These are phyloP conservation scores for Galemys pyrenaicus DNA, from an alignment of 2,113 vertebrate species.

Conservation along the genomic window DNA sequence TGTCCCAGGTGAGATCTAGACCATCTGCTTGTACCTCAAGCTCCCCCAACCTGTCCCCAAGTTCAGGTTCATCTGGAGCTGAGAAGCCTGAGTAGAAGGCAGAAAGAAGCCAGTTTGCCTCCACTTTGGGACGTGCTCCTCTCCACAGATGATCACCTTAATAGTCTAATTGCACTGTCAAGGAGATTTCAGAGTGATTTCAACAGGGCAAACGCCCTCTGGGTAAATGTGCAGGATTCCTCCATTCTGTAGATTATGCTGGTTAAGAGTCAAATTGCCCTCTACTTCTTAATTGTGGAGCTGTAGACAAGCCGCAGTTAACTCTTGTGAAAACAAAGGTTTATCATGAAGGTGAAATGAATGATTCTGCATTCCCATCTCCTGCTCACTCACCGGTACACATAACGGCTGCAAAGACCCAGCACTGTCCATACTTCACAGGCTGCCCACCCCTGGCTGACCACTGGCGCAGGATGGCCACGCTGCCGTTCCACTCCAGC, in stretches of 20 bases:
- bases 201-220: not conserved
- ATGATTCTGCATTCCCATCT: not conserved
- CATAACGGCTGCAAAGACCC: conserved; percentile 92
- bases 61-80: not conserved
- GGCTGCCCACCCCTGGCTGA: conserved; percentile 58
- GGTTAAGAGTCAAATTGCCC: not conserved
- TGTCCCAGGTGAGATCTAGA: not conserved
- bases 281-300: not conserved
- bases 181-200: not conserved
- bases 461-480: conserved; percentile 87
- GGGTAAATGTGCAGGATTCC: not conserved
- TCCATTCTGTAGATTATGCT: not conserved
- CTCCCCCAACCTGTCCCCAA: not conserved
- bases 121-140: not conserved
- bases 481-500: conserved; percentile 86
- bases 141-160: not conserved
- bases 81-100: not conserved
- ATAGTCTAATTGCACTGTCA: not conserved
- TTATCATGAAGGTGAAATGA: not conserved
- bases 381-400: conserved; percentile 86
- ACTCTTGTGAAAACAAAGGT: not conserved
- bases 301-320: not conserved
- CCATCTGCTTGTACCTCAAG: not conserved
- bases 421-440: conserved; percentile 91
- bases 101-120: not conserved